Evolutionary conservation across 2,888 invertebrate genomes (phyloP).

Genomic region (Mythimna loreyi): DNA sequence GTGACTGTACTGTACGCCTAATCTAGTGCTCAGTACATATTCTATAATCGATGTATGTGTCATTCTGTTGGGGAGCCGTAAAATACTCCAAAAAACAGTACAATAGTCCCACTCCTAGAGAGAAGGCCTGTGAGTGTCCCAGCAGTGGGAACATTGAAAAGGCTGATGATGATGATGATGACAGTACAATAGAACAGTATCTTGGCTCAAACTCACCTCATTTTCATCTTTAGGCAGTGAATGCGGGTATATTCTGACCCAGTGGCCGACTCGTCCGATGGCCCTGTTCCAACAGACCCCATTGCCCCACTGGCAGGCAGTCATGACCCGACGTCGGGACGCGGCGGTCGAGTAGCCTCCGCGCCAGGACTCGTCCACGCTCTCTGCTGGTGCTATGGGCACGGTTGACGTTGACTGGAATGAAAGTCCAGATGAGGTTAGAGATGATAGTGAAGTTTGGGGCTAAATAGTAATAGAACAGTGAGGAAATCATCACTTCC

Average conservation of each 20-base stretch:
- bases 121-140: no score
- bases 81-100: no score
- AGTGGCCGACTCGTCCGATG: slow-evolving; percentile 93
- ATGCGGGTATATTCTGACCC: slow-evolving; percentile 94
- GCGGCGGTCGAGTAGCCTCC: slow-evolving; percentile 86
- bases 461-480: no score
- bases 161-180: no score
- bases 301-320: slow-evolving; percentile 92
- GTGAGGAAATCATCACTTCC: no score
- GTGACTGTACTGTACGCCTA: no score
- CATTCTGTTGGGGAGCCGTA: no score
- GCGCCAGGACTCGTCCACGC: slow-evolving; percentile 85
- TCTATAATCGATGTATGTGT: no score
- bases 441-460: neutral
- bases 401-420: slow-evolving; percentile 76
- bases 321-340: slow-evolving; percentile 81
- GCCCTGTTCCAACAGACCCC: slow-evolving; percentile 93
- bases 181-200: no score
- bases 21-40: no score
- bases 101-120: no score
- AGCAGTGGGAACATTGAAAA: no score
- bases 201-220: slow-evolving; percentile 69
- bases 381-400: slow-evolving; percentile 73
- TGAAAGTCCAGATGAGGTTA: neutral
- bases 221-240: slow-evolving; percentile 77